A percentile compares a stretch with the other conserved stretches of the same genome.
phyloP scores from a whole-genome alignment of 2,888 invertebrate genomes.

The Lathronympha strigana region DNA sequence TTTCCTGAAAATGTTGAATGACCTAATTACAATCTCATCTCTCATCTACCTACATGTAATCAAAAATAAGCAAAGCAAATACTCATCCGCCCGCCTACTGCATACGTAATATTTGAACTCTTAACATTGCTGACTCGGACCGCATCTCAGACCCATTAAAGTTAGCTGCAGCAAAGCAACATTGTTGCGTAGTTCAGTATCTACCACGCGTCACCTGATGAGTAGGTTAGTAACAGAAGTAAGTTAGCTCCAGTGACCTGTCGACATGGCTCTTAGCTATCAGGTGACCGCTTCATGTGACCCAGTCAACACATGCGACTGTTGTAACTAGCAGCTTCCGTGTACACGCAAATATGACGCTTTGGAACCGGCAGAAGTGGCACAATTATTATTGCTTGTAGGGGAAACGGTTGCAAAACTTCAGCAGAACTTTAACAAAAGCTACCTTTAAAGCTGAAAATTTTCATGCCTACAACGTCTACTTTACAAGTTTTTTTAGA shows the following conservation, averaged over 20 bases:
- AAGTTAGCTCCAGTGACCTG: constrained; percentile 18
- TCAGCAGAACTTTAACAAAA: no score
- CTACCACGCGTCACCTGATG: neutral
- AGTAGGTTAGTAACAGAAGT: constrained; percentile 12
- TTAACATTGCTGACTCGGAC: no score
- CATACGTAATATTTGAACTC: no score
- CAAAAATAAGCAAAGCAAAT: no score
- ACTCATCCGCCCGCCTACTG: no score
- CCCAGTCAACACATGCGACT: constrained; percentile 8
- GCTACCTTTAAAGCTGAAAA: no score
- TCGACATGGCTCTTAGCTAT: constrained; percentile 12
- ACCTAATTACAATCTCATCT: no score
- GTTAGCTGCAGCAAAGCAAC: neutral
- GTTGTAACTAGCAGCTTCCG: constrained; percentile 25
- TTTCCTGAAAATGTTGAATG: no score
- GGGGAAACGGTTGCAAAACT: neutral
- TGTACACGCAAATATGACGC: neutral
- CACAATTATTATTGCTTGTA: neutral
- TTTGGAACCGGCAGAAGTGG: neutral
- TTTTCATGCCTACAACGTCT: no score
- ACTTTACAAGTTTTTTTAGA: no score
- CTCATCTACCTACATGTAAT: no score
- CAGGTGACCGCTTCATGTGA: constrained; percentile 23
- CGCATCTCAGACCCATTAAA: neutral
- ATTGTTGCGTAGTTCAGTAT: neutral